A percentile compares a stretch with the other conserved stretches of the same genome.
These are phyloP conservation scores for Ichneumoninae sp. DNA, from an alignment of 2,888 invertebrate genomes.

Conservation along the genomic window DNA sequence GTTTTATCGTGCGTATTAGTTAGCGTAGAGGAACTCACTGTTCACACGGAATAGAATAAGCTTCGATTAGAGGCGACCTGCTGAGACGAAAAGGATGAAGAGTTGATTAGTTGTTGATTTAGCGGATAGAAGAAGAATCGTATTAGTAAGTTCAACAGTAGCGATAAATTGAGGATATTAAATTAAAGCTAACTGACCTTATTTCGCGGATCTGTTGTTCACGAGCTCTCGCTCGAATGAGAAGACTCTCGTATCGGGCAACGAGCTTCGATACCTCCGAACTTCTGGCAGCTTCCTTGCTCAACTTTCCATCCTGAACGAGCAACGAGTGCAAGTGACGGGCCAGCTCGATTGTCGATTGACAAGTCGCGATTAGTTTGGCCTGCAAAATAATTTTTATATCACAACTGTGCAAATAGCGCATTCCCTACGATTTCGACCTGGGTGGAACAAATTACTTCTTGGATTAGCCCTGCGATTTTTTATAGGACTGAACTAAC, in stretches of 20 bases:
- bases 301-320: constrained; percentile 90
- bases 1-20: constrained; percentile 39
- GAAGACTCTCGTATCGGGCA: constrained; percentile 89
- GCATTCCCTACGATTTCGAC: no score
- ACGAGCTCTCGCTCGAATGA: constrained; percentile 90
- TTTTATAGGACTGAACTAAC: no score
- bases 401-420: not conserved
- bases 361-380: constrained; percentile 91
- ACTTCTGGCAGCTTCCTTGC: constrained; percentile 88
- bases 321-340: constrained; percentile 92
- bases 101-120: constrained; percentile 57
- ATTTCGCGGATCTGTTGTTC: constrained; percentile 92
- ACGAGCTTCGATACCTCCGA: constrained; percentile 88
- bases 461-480: no score
- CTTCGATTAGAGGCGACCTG: constrained; percentile 86
- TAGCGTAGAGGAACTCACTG: constrained; percentile 85
- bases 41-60: constrained; percentile 87
- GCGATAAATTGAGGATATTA: constrained; percentile 4
- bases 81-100: constrained; percentile 75
- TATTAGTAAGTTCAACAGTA: constrained; percentile 24
- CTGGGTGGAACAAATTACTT: no score
- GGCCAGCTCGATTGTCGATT: constrained; percentile 92
- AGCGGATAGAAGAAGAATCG: constrained; percentile 34
- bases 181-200: constrained; percentile 86
- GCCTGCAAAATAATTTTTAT: constrained; percentile 82